Evolutionary conservation across 2,888 invertebrate species (phyloP).

Genomic region (Junonia oenone): DNA sequence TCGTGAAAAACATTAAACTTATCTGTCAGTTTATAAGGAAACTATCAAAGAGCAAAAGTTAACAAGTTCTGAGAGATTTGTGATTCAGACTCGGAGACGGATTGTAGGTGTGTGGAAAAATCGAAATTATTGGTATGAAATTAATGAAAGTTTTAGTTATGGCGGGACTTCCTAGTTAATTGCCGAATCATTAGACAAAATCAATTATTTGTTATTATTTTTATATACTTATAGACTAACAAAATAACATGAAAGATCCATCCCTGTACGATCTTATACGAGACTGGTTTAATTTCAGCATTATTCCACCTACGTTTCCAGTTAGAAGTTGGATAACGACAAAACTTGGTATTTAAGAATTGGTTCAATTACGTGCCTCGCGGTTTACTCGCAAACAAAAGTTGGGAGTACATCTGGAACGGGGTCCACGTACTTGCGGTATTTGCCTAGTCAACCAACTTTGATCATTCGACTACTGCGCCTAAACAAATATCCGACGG

Average conservation of each 20-base stretch:
- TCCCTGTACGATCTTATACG: background rate
- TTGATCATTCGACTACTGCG: constrained; percentile 12
- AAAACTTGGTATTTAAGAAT: constrained; percentile 12
- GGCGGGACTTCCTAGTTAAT: no score
- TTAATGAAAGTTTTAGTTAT: no score
- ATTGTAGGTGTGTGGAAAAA: background rate
- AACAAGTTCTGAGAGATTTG: constrained; percentile 5
- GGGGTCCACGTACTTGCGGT: background rate
- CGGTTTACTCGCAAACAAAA: constrained; percentile 2
- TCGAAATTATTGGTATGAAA: background rate
- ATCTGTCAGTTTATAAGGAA: constrained; percentile 18
- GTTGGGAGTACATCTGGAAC: background rate
- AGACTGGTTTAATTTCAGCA: background rate
- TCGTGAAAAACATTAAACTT: constrained; percentile 17
- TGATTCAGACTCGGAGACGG: constrained; percentile 8
- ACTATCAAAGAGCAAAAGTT: constrained; percentile 27
- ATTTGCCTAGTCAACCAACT: constrained; percentile 13
- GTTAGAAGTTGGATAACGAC: constrained; percentile 6
- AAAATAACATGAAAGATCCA: background rate
- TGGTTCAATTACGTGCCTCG: constrained; percentile 3
- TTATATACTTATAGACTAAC: no score
- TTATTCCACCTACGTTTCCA: background rate
- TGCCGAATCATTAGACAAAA: no score
- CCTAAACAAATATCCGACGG: constrained; percentile 1
- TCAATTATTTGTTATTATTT: no score